Percentiles rank a stretch among this genome's conserved stretches.
phyloP scores from a whole-genome alignment of 2,113 vertebrate genomes.

The Cygnus buccinator region DNA sequence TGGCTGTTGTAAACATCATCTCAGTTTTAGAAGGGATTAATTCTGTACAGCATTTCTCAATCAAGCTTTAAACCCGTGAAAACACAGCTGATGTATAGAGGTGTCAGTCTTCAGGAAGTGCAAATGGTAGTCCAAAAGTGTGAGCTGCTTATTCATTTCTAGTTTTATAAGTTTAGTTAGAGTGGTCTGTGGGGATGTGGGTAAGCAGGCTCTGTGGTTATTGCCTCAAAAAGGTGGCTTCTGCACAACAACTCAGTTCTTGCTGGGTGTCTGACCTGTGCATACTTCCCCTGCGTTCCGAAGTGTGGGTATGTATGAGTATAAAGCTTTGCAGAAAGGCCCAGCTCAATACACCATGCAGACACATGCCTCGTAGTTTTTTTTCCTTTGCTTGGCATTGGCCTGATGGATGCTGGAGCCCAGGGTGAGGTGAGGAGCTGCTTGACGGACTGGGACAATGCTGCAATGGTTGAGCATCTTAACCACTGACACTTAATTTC shows the following conservation, averaged over 20 bases:
- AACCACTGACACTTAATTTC: neutral
- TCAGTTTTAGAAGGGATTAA: neutral
- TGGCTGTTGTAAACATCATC: neutral
- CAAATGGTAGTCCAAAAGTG: rapidly evolving
- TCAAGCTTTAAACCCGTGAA: neutral
- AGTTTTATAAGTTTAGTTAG: neutral
- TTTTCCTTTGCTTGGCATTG: neutral
- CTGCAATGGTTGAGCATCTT: neutral
- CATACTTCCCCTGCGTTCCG: neutral
- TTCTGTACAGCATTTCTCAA: neutral
- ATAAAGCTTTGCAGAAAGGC: neutral
- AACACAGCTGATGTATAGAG: neutral
- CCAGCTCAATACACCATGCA: rapidly evolving
- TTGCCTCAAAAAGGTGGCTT: neutral
- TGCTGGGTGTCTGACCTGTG: neutral
- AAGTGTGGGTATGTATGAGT: rapidly evolving
- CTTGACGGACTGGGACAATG: neutral
- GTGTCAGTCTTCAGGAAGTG: neutral
- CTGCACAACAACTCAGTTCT: neutral
- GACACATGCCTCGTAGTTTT: neutral
- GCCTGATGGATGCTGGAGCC: neutral
- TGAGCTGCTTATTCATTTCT: neutral
- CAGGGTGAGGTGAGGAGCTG: neutral
- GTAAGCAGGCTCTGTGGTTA: neutral
- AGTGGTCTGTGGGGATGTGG: neutral